Conservation (phyloP, 2,113 vertebrate species). For the Coryphaenoides rupestris region DNA sequence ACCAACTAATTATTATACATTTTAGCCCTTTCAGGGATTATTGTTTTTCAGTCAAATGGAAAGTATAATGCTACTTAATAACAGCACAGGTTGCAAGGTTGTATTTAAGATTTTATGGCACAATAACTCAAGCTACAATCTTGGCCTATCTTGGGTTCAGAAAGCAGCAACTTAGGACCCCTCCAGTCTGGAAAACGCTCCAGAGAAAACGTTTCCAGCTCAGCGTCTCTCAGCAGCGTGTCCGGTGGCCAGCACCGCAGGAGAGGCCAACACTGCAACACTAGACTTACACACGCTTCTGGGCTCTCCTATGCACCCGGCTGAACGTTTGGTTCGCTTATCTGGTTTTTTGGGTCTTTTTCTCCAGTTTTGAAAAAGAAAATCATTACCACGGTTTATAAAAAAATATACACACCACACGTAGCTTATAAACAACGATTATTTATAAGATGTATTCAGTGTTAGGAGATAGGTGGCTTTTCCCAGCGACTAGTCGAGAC, state of each 20-base stretch:
- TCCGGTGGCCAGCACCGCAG: conserved; percentile 45
- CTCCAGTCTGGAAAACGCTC: conserved; percentile 49
- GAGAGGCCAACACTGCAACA: conserved; percentile 34
- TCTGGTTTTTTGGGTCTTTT: conserved; percentile 31
- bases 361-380: conserved; percentile 9
- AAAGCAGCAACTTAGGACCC: conserved; percentile 34
- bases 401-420: no score
- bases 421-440: no score
- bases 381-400: no score
- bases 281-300: conserved; percentile 19
- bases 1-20: no score
- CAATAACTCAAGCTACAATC: conserved; percentile 19
- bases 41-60: neutral
- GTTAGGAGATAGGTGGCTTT: conserved; percentile 20
- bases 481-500: conserved; percentile 14
- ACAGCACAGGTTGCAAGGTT: conserved; percentile 16
- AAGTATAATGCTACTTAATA: conserved; percentile 7
- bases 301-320: neutral
- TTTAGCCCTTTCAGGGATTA: no score
- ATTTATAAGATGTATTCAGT: no score
- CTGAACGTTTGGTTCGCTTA: no score
- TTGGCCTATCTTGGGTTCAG: conserved; percentile 41
- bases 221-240: conserved; percentile 53
- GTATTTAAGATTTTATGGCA: conserved; percentile 25
- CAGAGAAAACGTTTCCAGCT: conserved; percentile 49